Conservation (phyloP, 2,888 invertebrate genomes). For the Tetheella fluctuosa region DNA sequence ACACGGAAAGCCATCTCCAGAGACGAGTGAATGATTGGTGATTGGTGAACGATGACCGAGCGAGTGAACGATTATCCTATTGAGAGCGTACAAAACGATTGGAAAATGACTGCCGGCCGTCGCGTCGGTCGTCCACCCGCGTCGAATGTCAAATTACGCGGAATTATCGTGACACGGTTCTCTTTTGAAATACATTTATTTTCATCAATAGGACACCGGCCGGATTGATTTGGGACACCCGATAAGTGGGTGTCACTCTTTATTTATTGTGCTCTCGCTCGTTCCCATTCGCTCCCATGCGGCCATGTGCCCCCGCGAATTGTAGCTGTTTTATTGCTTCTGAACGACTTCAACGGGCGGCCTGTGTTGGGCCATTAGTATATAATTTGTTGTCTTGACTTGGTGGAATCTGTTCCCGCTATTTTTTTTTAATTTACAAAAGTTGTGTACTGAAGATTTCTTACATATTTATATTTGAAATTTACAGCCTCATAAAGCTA, state of each 20-base stretch:
- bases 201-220: slow-evolving; percentile 31
- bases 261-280: slow-evolving; percentile 26
- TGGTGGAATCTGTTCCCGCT: not conserved
- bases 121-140: slow-evolving; percentile 21
- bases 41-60: slow-evolving; percentile 22
- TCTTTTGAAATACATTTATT: slow-evolving; percentile 30
- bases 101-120: slow-evolving; percentile 34
- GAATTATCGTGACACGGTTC: slow-evolving; percentile 21
- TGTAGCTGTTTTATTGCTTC: slow-evolving; percentile 3
- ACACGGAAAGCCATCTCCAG: slow-evolving; percentile 49
- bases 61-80: slow-evolving; percentile 44
- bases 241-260: slow-evolving; percentile 33
- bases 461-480: not conserved
- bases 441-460: not conserved
- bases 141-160: slow-evolving; percentile 20
- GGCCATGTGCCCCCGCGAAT: not conserved
- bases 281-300: too few species aligned
- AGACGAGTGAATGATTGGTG: slow-evolving; percentile 22
- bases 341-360: slow-evolving; percentile 4
- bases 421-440: not conserved
- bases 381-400: not conserved
- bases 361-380: not conserved
- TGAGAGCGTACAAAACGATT: slow-evolving; percentile 40
- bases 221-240: slow-evolving; percentile 21
- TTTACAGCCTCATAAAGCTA: slow-evolving; percentile 15